Evolutionary conservation across 2,888 invertebrate genomes (phyloP), one percentile per base, ranked within the genome.

Genomic region (Timema cristinae): DNA sequence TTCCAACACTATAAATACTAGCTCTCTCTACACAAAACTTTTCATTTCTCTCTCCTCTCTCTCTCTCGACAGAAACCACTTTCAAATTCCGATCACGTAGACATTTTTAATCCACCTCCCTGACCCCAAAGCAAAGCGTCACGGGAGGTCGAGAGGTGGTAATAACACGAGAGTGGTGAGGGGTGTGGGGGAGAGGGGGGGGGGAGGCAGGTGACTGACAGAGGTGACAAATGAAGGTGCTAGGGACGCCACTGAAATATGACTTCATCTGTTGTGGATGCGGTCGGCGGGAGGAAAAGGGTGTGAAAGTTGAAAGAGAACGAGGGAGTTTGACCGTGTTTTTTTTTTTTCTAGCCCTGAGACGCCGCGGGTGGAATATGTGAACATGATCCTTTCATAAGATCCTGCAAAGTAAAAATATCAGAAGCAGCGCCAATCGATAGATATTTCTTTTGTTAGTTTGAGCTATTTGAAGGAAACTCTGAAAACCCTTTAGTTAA

Each of bases 191-290:
- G 9, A 11, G 52, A 52, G 52, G 11, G 7, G 11, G 47, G 32
- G 63, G 4, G 63, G 63, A 48, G 7, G 15, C 47, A 47, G 63
- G 59, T 7, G 59, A 56, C 67, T 71, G 71, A 68, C 71, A 71
- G 67, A 67, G 68, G 68, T 71, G 71, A 71, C 71, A 68, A 71
- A 68, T 71, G 71, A 71, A 61, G 67, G 71, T 67, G 49, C 48
- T 50, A 54, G 54, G 52, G 66, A 66, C 54, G 50, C 50, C 11
- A 7, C 68, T 71, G 68, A 71, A 68, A 71, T 71, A 71, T 68
- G 56, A 47, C 50, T 71, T 71, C 67, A 67, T 67, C 66, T 67
- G 47, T 13, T 15, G 15, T 47, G 54, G 47, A 10, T 13, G 54
- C 32, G 32, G 48, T 7, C n/a, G 52, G 63, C 48, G 32, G 32